Evolutionary conservation across 2,888 invertebrate species (phyloP).

Genomic region (Luperina testacea): DNA sequence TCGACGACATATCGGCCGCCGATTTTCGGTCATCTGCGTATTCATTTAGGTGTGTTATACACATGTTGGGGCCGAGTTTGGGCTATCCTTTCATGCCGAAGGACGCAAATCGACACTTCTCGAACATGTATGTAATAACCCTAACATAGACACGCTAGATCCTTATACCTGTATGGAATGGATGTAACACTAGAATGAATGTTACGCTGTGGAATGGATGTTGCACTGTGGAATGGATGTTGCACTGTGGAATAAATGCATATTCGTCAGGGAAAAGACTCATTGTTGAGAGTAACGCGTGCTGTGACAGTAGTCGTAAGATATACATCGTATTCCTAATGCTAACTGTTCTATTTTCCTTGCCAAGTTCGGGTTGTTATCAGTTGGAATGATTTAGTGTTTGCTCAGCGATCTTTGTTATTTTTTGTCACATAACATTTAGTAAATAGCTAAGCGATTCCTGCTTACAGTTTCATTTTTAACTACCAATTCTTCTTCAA

Average conservation of each 20-base stretch:
- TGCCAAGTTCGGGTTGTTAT: constrained; percentile 12
- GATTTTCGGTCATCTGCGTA: constrained; percentile 1
- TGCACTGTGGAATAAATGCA: not conserved
- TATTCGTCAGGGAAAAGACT: constrained; percentile 9
- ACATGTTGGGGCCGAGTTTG: not conserved
- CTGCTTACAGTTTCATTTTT: constrained; percentile 22
- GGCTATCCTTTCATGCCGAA: not conserved
- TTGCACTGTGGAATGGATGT: not conserved
- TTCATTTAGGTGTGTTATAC: not conserved
- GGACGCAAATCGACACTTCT: not conserved
- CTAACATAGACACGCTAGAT: not conserved
- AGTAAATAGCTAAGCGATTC: constrained; percentile 10
- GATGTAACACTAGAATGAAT: constrained; percentile 18
- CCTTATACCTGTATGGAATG: constrained; percentile 22
- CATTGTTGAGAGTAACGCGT: constrained; percentile 18
- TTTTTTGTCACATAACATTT: not conserved
- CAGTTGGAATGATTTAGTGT: constrained; percentile 5
- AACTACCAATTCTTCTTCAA: constrained; percentile 25
- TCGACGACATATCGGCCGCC: not conserved
- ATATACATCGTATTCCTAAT: constrained; percentile 26
- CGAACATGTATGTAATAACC: not conserved
- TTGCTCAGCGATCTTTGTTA: constrained; percentile 13
- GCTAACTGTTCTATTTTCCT: constrained; percentile 18
- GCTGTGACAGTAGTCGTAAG: constrained; percentile 36
- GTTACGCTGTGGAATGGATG: not conserved